Base-by-base conservation (phyloP, 2,888 invertebrate species). In the Cheilosia vulpina region DNA sequence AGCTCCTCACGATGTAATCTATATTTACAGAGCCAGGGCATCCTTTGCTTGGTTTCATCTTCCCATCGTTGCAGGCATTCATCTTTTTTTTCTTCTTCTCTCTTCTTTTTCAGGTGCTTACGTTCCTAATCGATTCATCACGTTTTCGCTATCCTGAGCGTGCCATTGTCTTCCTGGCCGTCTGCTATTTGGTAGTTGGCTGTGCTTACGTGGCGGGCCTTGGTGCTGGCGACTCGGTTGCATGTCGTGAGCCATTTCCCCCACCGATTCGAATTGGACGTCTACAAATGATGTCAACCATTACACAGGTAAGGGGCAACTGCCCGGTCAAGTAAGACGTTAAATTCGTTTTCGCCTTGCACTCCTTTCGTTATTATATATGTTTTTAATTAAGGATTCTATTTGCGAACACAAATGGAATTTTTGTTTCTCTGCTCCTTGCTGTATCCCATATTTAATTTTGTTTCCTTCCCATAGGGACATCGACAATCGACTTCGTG, bases 131-230 rank as follows among this genome's bases (percentile, higher is more conserved):
- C 88, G 99, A 99, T 92, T 97, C 97, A 80, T 96, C 97, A 89
- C 94, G 99, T 89, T 99, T 99, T 93, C 95, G 98, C 53, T 99
- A 99, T 93, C 99, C 99, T 13, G 99, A 99, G 92, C 94, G 99
- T 88, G 98, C 99, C 2, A 98, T 99, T 83, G 98, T 99, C 89
- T 99, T 98, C 92, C 93, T 99, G 77, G 98, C 99, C 19, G 96
- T 98, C 5, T 99, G 99, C 92, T 99, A 99, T 92, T 94, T 98
- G 89, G 96, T 98, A 94, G 97, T 99, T 53, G 97, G 98, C 19
- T 93, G 97, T 87, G 97, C 97, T 57, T 99, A 99, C 93, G 96
- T 97, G 21, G 96, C 96, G 87, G 97, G 97, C 6, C 96, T 97
- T 93, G 94, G 96, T 88, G 95, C 96, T 84, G 96, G 96, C 62